Base-by-base conservation (phyloP, 2,888 invertebrate genomes). In the Cheilosia vernalis region DNA sequence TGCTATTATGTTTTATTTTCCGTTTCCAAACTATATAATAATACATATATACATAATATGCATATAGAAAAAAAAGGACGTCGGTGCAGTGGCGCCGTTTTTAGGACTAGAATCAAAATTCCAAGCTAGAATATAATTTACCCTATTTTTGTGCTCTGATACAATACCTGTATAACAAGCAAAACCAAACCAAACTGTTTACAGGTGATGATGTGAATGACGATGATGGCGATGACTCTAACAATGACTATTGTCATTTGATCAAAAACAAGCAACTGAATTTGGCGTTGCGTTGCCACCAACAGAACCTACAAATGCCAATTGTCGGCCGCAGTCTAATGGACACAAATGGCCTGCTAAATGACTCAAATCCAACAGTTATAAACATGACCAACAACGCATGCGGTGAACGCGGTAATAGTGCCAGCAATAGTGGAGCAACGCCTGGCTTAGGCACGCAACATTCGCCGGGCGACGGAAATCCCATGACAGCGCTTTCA, bases 251-350 rank as follows among this genome's bases (percentile, higher is more conserved):
- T 80, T 91, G 91, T 87, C 90, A 90, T 66, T 90, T 90, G 40
- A 76, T 83, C 85, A 91, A 91, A 88, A 90, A 89, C 88, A 90
- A 91, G 87, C 90, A 90, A 88, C 87, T 90, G 58, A 89, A 90
- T 66, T 89, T 90, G 89, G 89, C 91, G 73, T 89, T 91, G 67
- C 90, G 90, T 83, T 90, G 89, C 72, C 90, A 88, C 72, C 90
- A 90, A 13, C 89, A 89, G 42, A 88, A 88, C 70, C 69, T 89
- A 55, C 88, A 74, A 61, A 88, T 88, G 87, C 77, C 87, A 72
- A 87, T 87, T 80, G 67, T 87, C 76, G 84, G 85, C 73, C 87
- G 87, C 60, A 76, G 81, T 78, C 64, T 80, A 51, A 83, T 88
- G 82, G 86, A 88, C 69, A 64, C 87, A 58, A 89, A 88, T 76